A percentile compares a stretch with the other conserved stretches of the same genome.
Evolutionary conservation across 2,888 invertebrate genomes (phyloP).

Genomic region (Ptilodon capucinus): DNA sequence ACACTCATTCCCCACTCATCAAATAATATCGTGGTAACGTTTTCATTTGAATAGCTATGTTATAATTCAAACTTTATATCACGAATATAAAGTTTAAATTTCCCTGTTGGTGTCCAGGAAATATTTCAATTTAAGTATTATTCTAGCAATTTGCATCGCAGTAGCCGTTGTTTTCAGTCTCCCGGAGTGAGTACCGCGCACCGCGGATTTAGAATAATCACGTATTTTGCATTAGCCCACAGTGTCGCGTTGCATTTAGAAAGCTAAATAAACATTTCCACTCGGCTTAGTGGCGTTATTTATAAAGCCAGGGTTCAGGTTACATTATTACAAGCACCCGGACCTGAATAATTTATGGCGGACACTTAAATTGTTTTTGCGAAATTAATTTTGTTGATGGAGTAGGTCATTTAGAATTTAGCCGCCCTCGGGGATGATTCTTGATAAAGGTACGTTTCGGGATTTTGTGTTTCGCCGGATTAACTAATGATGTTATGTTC

Average conservation of each 20-base stretch:
- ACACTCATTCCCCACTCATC: constrained; percentile 66
- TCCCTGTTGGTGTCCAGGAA: constrained; percentile 16
- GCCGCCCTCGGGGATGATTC: constrained; percentile 25
- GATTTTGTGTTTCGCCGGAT: constrained; percentile 12
- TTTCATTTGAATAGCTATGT: constrained; percentile 35
- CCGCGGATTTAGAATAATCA: constrained; percentile 42
- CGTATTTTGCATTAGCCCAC: constrained; percentile 34
- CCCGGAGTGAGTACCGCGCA: constrained; percentile 31
- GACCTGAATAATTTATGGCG: constrained; percentile 35
- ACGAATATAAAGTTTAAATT: constrained; percentile 37
- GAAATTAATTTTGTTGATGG: constrained; percentile 44
- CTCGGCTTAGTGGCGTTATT: constrained; percentile 25
- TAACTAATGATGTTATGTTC: constrained; percentile 11
- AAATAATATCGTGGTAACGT: constrained; percentile 59
- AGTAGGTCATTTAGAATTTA: constrained; percentile 31
- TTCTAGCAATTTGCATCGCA: constrained; percentile 66
- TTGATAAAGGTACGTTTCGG: constrained; percentile 27
- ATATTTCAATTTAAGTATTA: constrained; percentile 67
- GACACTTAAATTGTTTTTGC: constrained; percentile 45
- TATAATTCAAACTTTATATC: constrained; percentile 32
- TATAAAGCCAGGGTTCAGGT: constrained; percentile 27
- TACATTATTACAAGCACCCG: constrained; percentile 34
- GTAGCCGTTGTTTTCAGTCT: constrained; percentile 45
- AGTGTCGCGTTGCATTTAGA: constrained; percentile 27
- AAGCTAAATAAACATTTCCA: constrained; percentile 35